Evolutionary conservation across 2,113 vertebrate genomes (phyloP), one percentile per base, ranked within the genome.

Genomic region (Pipa parva): DNA sequence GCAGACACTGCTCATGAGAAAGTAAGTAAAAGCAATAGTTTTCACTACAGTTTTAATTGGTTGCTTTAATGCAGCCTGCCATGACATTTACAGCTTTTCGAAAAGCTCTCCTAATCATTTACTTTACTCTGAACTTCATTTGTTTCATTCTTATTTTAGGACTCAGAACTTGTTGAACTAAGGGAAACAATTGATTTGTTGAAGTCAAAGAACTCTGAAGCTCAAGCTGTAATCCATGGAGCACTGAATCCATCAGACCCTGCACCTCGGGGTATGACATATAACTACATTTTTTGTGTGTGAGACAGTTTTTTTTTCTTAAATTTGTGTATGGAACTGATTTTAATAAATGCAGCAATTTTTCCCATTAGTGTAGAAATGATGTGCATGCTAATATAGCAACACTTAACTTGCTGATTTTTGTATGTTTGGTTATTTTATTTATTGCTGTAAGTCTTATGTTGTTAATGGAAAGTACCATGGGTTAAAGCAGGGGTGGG

Each of bases 161-260:
- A 98, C 77, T 81, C 89, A 0, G 93, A 98, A 77, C 80, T 98
- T 78, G 2, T 83, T 45, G 95, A 96, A 20, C 76, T 98, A 73
- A 86, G 91, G 42, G 94, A 98, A 62, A 97, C 95, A 36, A 98
- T 98, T 0, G 95, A 97, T 45, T 72, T 85, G 36, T 78, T 98
- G 59, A 92, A 94, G 84, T 66, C 81, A 71, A 97, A 85, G 79
- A 98, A 98, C 71, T 91, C 92, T 0, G 95, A 98, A 77, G 95
- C 95, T 13, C 95, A 97, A 58, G 94, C 92, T 1, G 92, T 93
- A 57, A 98, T 98, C 72, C 95, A 97, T 0, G 95, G 87, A 6
- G 95, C 95, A 22, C 82, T 98, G 25, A 95, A 86, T 15, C 90
- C 80, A 71, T 89, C 89, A 0, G 94, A 96, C 5, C 72, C 86